phyloP scores from a whole-genome alignment of 2,888 invertebrate species.

The Linhomoeus sp. region DNA sequence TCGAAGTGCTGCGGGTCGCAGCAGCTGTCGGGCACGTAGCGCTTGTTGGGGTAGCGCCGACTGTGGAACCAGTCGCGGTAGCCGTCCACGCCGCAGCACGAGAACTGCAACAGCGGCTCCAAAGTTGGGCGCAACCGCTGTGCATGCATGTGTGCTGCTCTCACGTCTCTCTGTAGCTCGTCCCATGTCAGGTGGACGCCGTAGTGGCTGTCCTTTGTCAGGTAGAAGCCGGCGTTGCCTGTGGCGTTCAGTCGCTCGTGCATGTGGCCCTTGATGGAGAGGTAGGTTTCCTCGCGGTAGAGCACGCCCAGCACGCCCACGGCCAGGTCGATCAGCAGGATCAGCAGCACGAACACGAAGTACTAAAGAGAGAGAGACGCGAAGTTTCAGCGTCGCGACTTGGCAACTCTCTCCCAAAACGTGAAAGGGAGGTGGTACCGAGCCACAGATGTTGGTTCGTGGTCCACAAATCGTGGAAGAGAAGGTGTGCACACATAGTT shows the following conservation, averaged over 20 bases:
- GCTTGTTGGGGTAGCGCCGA: conserved; percentile 50
- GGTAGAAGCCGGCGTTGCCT: conserved; percentile 37
- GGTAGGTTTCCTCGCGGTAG: conserved; percentile 47
- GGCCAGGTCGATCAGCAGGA: conserved; percentile 54
- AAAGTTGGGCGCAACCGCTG: no score
- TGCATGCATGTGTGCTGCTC: no score
- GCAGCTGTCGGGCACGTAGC: conserved; percentile 56
- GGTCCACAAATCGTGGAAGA: no score
- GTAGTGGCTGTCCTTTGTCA: conserved; percentile 36
- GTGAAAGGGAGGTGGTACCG: no score
- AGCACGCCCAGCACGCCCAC: conserved; percentile 54
- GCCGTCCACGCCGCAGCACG: conserved; percentile 58
- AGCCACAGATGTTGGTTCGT: no score
- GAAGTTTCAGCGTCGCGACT: neutral
- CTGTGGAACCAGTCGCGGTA: conserved; percentile 63
- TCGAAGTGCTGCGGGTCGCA: conserved; percentile 32
- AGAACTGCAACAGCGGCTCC: conserved; percentile 38
- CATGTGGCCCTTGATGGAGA: conserved; percentile 39
- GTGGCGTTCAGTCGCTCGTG: conserved; percentile 46
- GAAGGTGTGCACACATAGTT: no score
- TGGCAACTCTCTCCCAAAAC: no score
- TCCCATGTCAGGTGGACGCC: conserved; percentile 46
- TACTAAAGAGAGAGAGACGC: conserved; percentile 46
- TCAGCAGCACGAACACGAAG: conserved; percentile 51
- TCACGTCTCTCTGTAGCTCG: conserved; percentile 45